A percentile compares a stretch with the other conserved stretches of the same genome.
phyloP scores from a whole-genome alignment of 2,113 vertebrate species.

The Daphoenositta chrysoptera region DNA sequence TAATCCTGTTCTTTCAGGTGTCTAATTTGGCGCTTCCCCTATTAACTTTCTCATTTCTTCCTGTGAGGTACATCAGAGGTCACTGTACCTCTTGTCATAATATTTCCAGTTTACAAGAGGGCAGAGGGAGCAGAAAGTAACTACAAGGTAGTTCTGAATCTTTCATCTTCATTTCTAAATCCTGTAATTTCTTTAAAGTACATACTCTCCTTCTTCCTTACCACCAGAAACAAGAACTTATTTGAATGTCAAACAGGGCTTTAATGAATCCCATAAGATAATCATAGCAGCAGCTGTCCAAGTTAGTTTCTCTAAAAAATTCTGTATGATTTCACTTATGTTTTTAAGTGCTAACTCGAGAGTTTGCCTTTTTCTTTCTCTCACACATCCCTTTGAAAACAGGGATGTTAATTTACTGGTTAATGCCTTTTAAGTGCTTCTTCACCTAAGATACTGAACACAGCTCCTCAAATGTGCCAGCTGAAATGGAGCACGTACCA shows the following conservation, averaged over 20 bases:
- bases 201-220: neutral
- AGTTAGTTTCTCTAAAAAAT: conserved; percentile 67
- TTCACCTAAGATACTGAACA: neutral
- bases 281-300: conserved; percentile 49
- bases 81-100: neutral
- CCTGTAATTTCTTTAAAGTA: conserved; percentile 42
- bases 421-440: neutral
- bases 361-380: neutral
- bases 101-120: conserved; percentile 26
- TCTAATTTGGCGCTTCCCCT: neutral
- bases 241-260: conserved; percentile 52
- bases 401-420: neutral
- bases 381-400: neutral
- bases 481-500: neutral
- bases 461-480: neutral
- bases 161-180: conserved; percentile 59
- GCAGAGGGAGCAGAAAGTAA: conserved; percentile 27
- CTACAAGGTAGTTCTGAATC: conserved; percentile 26
- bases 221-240: conserved; percentile 37
- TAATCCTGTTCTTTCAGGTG: conserved; percentile 5
- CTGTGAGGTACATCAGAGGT: neutral
- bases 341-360: conserved; percentile 7
- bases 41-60: conserved; percentile 21
- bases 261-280: conserved; percentile 56
- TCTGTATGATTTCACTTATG: conserved; percentile 43